Percentiles rank a stretch among this genome's conserved stretches.
Evolutionary conservation across 2,888 invertebrate genomes (phyloP).

Genomic region (Troides helena): DNA sequence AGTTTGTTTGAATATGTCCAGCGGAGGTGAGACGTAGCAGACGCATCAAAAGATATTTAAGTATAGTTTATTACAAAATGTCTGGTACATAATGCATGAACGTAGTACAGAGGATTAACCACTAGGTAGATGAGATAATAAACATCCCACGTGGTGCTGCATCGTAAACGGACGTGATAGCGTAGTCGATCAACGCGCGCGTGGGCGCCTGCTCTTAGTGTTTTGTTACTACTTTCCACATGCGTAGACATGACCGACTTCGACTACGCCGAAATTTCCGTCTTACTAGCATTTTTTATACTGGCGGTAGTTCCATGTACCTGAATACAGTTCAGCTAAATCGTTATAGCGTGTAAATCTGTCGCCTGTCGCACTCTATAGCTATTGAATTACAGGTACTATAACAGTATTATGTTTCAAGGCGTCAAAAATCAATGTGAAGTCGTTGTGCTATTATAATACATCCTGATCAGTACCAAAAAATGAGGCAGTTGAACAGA

Average conservation of each 20-base stretch:
- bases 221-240: constrained; percentile 61
- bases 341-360: too few relatives aligned
- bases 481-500: too few relatives aligned
- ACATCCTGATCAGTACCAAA: too few relatives aligned
- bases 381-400: too few relatives aligned
- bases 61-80: constrained; percentile 50
- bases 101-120: constrained; percentile 63
- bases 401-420: too few relatives aligned
- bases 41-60: constrained; percentile 3
- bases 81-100: constrained; percentile 56
- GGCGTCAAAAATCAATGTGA: too few relatives aligned
- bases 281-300: neutral
- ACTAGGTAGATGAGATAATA: constrained; percentile 70
- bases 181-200: constrained; percentile 39
- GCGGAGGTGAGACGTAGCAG: constrained; percentile 13
- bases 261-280: neutral
- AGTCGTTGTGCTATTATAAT: too few relatives aligned
- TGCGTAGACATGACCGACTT: constrained; percentile 16
- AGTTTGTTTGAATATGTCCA: constrained; percentile 18
- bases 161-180: constrained; percentile 34
- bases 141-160: constrained; percentile 59
- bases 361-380: too few relatives aligned
- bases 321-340: neutral
- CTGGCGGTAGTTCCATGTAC: neutral
- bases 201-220: constrained; percentile 63